Evolutionary conservation across 2,888 invertebrate species (phyloP).

Genomic region (Vannuccia rotundouncinata): DNA sequence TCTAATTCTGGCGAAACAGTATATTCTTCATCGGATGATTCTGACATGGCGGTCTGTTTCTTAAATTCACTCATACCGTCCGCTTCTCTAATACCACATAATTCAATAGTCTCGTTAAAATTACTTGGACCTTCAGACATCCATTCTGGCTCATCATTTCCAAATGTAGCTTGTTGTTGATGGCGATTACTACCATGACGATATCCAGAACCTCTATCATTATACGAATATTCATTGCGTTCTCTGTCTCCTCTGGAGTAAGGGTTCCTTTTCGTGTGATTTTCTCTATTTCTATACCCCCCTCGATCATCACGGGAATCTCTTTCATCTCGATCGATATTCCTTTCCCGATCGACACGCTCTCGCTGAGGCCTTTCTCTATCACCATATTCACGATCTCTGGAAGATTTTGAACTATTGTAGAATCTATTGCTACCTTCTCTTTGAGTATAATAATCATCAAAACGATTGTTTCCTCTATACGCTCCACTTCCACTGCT

Average conservation of each 20-base stretch:
- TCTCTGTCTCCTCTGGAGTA: conserved; percentile 1
- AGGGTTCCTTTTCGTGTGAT: background rate
- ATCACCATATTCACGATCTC: conserved; percentile 2
- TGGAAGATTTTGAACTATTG: background rate
- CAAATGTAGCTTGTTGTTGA: background rate
- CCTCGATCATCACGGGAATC: background rate
- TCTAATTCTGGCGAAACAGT: background rate
- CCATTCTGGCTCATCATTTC: conserved; percentile 29
- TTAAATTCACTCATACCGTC: conserved; percentile 8
- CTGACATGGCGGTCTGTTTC: background rate
- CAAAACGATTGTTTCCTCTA: conserved; percentile 7
- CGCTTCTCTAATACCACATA: background rate
- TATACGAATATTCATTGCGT: background rate
- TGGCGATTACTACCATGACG: background rate
- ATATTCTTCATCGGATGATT: conserved; percentile 1
- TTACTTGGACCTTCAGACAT: conserved; percentile 16
- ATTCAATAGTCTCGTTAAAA: conserved; percentile 27
- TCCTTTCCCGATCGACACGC: background rate
- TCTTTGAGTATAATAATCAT: background rate
- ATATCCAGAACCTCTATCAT: background rate
- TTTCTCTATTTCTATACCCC: background rate
- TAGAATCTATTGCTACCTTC: background rate
- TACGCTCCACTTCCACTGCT: background rate
- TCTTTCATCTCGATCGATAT: background rate
- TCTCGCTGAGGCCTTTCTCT: background rate